These are phyloP conservation scores for Eretmodus cyanostictus DNA, from an alignment of 2,113 vertebrate genomes.

Conservation along the genomic window DNA sequence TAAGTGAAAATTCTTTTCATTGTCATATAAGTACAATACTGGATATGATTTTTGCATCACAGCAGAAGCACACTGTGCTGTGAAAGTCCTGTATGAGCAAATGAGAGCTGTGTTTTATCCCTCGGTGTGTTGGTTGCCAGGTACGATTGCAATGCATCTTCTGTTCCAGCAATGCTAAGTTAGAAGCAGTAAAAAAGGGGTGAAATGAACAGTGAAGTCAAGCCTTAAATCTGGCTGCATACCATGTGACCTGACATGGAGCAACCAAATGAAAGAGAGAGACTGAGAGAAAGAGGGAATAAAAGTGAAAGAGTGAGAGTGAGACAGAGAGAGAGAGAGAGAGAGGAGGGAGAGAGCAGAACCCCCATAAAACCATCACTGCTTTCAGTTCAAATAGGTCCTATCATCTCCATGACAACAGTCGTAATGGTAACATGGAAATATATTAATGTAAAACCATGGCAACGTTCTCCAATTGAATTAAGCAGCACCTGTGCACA, in stretches of 20 bases:
- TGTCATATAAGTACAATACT: neutral
- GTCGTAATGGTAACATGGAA: slow-evolving; percentile 82
- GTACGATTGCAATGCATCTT: slow-evolving; percentile 38
- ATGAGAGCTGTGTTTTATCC: neutral
- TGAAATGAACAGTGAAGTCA: slow-evolving; percentile 51
- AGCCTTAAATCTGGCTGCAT: slow-evolving; percentile 65
- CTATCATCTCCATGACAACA: slow-evolving; percentile 85
- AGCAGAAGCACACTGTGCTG: neutral
- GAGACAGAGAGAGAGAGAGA: slow-evolving; percentile 11
- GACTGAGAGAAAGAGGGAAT: neutral
- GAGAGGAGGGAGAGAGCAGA: slow-evolving; percentile 42
- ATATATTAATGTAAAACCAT: slow-evolving; percentile 87
- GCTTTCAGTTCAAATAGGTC: slow-evolving; percentile 78
- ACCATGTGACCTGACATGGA: slow-evolving; percentile 63
- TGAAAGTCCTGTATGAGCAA: neutral
- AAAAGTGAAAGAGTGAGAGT: neutral
- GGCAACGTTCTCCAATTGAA: slow-evolving; percentile 86
- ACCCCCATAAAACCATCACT: slow-evolving; percentile 69
- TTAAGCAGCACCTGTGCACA: slow-evolving; percentile 84
- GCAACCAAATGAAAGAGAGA: slow-evolving; percentile 44
- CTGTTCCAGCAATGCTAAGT: slow-evolving; percentile 37
- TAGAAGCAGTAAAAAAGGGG: neutral
- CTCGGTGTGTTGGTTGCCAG: slow-evolving; percentile 3
- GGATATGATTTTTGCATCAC: slow-evolving; percentile 5
- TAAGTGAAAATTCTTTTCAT: slow-evolving; percentile 14